Evolutionary conservation across 2,888 invertebrate genomes (phyloP).

Genomic region (Chymomyza procnemis): DNA sequence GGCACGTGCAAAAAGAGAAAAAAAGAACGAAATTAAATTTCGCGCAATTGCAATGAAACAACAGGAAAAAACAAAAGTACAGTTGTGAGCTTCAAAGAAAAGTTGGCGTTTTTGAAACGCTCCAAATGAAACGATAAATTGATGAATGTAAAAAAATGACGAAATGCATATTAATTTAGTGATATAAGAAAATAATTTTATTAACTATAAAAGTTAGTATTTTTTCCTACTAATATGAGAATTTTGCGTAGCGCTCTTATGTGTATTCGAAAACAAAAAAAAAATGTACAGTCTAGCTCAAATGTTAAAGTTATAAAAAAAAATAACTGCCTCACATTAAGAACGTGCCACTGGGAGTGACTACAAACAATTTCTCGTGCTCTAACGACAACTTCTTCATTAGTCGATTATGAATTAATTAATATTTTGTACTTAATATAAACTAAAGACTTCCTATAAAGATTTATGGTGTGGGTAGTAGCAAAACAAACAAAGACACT

Average conservation of each 20-base stretch:
- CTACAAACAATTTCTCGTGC: slow-evolving; percentile 74
- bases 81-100: slow-evolving; percentile 56
- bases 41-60: slow-evolving; percentile 33
- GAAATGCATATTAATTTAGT: slow-evolving; percentile 36
- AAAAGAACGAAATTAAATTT: slow-evolving; percentile 50
- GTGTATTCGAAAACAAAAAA: not conserved
- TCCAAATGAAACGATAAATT: slow-evolving; percentile 14
- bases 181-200: slow-evolving; percentile 68
- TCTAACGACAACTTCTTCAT: slow-evolving; percentile 77
- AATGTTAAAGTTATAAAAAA: not conserved
- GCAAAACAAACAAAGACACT: slow-evolving; percentile 49
- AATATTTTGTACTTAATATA: slow-evolving; percentile 44
- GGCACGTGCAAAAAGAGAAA: slow-evolving; percentile 74
- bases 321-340: slow-evolving; percentile 31
- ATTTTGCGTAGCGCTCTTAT: slow-evolving; percentile 63
- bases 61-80: slow-evolving; percentile 63
- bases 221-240: slow-evolving; percentile 71
- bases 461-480: slow-evolving; percentile 71
- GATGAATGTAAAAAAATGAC: slow-evolving; percentile 46
- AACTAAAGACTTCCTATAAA: slow-evolving; percentile 66
- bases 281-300: not conserved
- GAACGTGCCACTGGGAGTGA: slow-evolving; percentile 63
- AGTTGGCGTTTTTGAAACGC: slow-evolving; percentile 48
- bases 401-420: slow-evolving; percentile 66
- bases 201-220: slow-evolving; percentile 56